Evolutionary conservation across 1,140 invertebrate species (phyloP).

Genomic region (Micrasema longulum): DNA sequence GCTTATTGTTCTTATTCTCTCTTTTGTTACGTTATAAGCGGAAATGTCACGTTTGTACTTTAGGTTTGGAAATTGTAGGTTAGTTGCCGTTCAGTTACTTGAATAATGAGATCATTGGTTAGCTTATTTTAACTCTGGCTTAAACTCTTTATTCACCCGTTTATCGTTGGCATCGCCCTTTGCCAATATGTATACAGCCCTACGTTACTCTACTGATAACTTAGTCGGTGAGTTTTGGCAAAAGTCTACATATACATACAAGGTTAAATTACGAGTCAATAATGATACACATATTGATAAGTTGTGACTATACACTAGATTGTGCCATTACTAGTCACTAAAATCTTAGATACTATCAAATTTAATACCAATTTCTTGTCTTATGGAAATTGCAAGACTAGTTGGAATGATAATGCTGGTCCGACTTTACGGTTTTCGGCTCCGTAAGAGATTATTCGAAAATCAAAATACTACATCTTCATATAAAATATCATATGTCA

Average conservation of each 20-base stretch:
- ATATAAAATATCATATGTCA: constrained; percentile 24
- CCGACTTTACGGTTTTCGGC: constrained; percentile 9
- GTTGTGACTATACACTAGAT: constrained; percentile 52
- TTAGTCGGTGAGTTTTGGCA: constrained; percentile 55
- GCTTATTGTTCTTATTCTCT: not conserved
- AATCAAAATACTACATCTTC: constrained; percentile 12
- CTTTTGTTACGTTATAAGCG: too few species aligned
- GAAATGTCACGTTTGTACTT: constrained; percentile 55
- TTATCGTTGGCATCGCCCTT: constrained; percentile 21
- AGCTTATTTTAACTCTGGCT: constrained; percentile 33
- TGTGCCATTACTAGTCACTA: constrained; percentile 47
- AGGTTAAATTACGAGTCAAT: constrained; percentile 43
- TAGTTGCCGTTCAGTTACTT: constrained; percentile 50
- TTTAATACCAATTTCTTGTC: constrained; percentile 48
- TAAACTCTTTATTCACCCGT: constrained; percentile 29
- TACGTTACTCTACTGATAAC: constrained; percentile 48
- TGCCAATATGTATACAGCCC: constrained; percentile 22
- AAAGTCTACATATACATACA: constrained; percentile 50
- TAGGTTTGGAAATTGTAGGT: constrained; percentile 44
- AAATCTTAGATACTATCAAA: constrained; percentile 49
- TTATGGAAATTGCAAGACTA: constrained; percentile 45
- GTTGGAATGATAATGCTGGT: constrained; percentile 45
- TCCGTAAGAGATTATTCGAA: constrained; percentile 22
- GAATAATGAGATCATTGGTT: constrained; percentile 55
- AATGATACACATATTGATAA: constrained; percentile 48